phyloP scores from a whole-genome alignment of 2,888 invertebrate species.

The Allophyes oxyacanthae region DNA sequence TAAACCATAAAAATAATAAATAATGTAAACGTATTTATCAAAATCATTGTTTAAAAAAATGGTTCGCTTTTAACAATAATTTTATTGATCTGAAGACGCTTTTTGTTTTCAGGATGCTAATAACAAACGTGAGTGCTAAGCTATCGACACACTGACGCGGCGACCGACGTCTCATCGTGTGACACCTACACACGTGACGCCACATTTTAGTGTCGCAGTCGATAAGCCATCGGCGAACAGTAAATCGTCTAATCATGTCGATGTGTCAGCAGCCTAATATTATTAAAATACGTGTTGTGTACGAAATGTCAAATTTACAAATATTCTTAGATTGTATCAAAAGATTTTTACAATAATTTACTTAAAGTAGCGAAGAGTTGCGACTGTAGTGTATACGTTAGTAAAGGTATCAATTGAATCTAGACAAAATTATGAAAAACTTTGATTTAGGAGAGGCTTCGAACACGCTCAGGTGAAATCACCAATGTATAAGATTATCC shows the following conservation, averaged over 20 bases:
- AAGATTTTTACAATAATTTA: conserved; percentile 61
- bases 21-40: not conserved
- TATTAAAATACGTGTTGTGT: conserved; percentile 56
- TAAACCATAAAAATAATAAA: too few relatives aligned
- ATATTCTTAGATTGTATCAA: conserved; percentile 59
- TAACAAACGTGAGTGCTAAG: conserved; percentile 44
- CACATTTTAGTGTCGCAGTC: too few relatives aligned
- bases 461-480: not conserved
- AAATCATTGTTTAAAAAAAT: too few relatives aligned
- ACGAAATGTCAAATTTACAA: conserved; percentile 58
- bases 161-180: too few relatives aligned
- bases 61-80: not conserved
- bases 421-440: conserved; percentile 44
- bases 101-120: conserved; percentile 27
- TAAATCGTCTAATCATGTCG: conserved; percentile 23
- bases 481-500: not conserved
- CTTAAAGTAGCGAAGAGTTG: conserved; percentile 43
- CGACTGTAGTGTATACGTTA: conserved; percentile 14
- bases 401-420: conserved; percentile 47
- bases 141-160: conserved; percentile 15
- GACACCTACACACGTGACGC: too few relatives aligned
- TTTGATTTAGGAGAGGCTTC: conserved; percentile 19
- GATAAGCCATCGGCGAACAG: too few relatives aligned
- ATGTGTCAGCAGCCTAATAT: conserved; percentile 23
- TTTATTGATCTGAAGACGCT: conserved; percentile 28